A percentile compares a stretch with the other conserved stretches of the same genome.
phyloP scores from a whole-genome alignment of 2,113 vertebrate genomes.

The Sinocyclocheilus maitianheensis region DNA sequence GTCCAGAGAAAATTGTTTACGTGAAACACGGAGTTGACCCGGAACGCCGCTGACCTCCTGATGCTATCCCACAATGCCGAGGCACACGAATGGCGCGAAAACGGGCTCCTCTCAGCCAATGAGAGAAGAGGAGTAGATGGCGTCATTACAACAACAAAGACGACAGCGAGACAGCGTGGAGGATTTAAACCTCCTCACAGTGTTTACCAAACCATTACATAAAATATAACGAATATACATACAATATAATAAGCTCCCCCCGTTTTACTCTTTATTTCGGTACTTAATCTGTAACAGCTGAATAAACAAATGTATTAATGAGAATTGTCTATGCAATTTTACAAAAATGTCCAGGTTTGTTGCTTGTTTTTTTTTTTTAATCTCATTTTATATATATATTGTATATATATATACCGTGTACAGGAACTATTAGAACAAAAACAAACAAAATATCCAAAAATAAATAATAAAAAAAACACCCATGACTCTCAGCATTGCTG shows the following conservation, averaged over 20 bases:
- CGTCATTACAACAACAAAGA: slow-evolving; percentile 41
- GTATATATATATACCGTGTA: slow-evolving; percentile 57
- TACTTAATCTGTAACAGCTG: background rate
- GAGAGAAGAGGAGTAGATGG: slow-evolving; percentile 14
- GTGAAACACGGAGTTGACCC: background rate
- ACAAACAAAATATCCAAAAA: slow-evolving; percentile 47
- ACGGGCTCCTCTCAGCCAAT: slow-evolving; percentile 61
- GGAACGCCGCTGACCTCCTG: slow-evolving; percentile 20
- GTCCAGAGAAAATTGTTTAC: background rate
- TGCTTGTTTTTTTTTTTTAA: background rate
- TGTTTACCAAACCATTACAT: background rate
- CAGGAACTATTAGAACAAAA: slow-evolving; percentile 66
- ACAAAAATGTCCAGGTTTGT: background rate
- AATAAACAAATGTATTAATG: background rate
- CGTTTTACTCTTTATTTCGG: background rate
- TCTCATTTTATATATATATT: background rate
- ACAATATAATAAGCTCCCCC: background rate
- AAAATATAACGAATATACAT: background rate
- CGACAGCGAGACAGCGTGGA: background rate
- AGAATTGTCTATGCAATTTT: background rate
- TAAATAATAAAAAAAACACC: slow-evolving; percentile 54
- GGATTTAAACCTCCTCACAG: slow-evolving; percentile 6
- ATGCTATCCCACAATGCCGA: slow-evolving; percentile 72
- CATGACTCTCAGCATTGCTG: slow-evolving; percentile 54
- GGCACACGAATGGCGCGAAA: slow-evolving; percentile 77